Evolutionary conservation across 2,797 vertebrate species (phyloP).

Genomic region (Gymnoscopelus microlampas): DNA sequence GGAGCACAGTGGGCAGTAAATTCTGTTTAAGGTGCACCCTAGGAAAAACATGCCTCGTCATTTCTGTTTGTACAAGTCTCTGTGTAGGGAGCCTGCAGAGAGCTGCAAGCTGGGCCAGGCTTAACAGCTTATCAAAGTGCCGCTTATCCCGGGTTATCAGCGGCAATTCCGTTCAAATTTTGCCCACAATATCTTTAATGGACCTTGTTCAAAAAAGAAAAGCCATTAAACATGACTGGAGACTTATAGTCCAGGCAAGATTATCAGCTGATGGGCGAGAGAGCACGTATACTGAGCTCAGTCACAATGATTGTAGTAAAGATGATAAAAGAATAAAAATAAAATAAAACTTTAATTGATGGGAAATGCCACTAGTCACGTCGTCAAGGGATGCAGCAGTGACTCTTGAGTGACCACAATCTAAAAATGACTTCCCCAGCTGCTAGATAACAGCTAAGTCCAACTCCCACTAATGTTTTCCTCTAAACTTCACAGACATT

Average conservation of each 20-base stretch:
- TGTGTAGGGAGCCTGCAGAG: conserved; percentile 3
- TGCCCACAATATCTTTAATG: conserved; percentile 63
- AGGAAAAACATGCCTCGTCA: conserved; percentile 27
- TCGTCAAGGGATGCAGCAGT: conserved; percentile 67
- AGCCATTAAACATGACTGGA: conserved; percentile 62
- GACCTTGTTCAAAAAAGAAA: conserved; percentile 46
- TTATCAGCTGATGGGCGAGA: conserved; percentile 48
- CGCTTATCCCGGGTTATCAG: conserved; percentile 59
- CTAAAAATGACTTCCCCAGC: conserved; percentile 81
- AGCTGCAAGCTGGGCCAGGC: conserved; percentile 30
- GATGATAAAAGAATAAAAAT: conserved; percentile 52
- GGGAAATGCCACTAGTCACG: conserved; percentile 81
- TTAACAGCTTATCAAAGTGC: conserved; percentile 61
- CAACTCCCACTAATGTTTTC: conserved; percentile 66
- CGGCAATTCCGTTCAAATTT: conserved; percentile 65
- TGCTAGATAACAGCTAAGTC: conserved; percentile 75
- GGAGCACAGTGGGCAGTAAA: conserved; percentile 26
- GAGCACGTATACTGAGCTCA: conserved; percentile 32
- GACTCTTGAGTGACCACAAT: conserved; percentile 77
- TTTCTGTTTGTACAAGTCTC: conserved; percentile 18
- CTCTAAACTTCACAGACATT: conserved; percentile 72
- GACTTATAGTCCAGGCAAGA: conserved; percentile 56
- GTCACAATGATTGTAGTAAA: conserved; percentile 70
- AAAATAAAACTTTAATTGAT: conserved; percentile 70
- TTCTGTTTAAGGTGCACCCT: conserved; percentile 34